Percentiles rank a stretch among this genome's conserved stretches.
Conservation (phyloP, 2,888 invertebrate genomes). For the Ectemnius cavifrons region DNA sequence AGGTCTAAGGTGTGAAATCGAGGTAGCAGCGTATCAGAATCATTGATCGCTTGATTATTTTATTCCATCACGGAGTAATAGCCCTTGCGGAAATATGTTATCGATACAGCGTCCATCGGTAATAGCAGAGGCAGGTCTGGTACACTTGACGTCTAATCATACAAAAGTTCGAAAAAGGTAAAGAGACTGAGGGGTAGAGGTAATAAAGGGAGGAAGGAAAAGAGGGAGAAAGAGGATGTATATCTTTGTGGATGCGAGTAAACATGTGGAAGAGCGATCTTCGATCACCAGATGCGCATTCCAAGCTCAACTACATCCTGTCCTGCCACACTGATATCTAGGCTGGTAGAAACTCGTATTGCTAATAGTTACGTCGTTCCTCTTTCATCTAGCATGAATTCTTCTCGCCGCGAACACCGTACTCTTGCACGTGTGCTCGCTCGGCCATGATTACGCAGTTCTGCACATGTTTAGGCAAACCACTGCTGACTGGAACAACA, state of each 20-base stretch:
- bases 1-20: constrained; percentile 15
- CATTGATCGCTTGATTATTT: constrained; percentile 2
- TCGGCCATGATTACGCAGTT: constrained; percentile 62
- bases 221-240: not conserved
- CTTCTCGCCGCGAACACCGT: not conserved
- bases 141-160: too few species aligned
- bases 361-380: constrained; percentile 26
- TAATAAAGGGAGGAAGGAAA: constrained; percentile 27
- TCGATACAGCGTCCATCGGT: too few species aligned
- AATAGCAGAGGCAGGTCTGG: too few species aligned
- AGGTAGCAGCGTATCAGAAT: constrained; percentile 12
- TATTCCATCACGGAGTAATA: too few species aligned
- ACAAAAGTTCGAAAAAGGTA: too few species aligned
- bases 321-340: constrained; percentile 47
- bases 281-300: too few species aligned
- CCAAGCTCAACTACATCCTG: constrained; percentile 40
- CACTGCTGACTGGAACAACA: constrained; percentile 39
- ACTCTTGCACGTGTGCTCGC: constrained; percentile 45
- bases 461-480: constrained; percentile 51
- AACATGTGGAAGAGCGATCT: not conserved
- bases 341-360: constrained; percentile 49
- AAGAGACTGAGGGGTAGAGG: too few species aligned
- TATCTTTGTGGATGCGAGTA: constrained; percentile 51
- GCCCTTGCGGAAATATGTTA: too few species aligned
- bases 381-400: constrained; percentile 29